Percentiles rank a stretch among this genome's conserved stretches.
Evolutionary conservation across 2,888 invertebrate genomes (phyloP).

Genomic region (Colostygia pectinataria): DNA sequence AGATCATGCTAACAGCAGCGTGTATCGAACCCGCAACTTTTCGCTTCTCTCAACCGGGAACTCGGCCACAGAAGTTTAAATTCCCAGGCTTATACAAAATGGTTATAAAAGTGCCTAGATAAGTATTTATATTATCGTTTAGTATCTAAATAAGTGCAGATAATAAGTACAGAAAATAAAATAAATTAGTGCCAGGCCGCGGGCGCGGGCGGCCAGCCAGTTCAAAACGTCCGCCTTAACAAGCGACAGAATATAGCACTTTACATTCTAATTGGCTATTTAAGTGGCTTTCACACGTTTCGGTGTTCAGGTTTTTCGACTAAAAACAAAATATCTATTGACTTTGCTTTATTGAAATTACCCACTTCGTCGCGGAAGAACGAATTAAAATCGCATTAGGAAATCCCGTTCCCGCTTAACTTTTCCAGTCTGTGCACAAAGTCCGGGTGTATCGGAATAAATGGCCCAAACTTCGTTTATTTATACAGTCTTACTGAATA

Average conservation of each 20-base stretch:
- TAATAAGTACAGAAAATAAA: background rate
- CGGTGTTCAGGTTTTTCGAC: conserved; percentile 42
- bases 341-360: conserved; percentile 76
- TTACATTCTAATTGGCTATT: conserved; percentile 30
- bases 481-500: conserved; percentile 79
- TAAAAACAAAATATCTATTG: conserved; percentile 59
- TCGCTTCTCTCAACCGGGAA: too few species aligned
- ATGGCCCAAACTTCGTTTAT: conserved; percentile 80
- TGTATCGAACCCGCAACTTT: too few species aligned
- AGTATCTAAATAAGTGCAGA: too few species aligned
- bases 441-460: conserved; percentile 80
- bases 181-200: conserved; percentile 8
- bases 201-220: conserved; percentile 7
- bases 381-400: conserved; percentile 83
- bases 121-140: too few species aligned
- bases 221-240: conserved; percentile 14
- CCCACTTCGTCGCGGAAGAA: conserved; percentile 74
- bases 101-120: too few species aligned
- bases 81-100: too few species aligned
- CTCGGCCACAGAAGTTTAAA: too few species aligned
- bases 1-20: too few species aligned
- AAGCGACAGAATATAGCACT: conserved; percentile 39
- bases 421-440: conserved; percentile 76
- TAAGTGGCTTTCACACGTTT: conserved; percentile 44
- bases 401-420: conserved; percentile 78